Evolutionary conservation across 64 coral and sea anemone genomes (phyloP), one percentile per base, ranked within the genome.

Genomic region (Anthopleura sola): DNA sequence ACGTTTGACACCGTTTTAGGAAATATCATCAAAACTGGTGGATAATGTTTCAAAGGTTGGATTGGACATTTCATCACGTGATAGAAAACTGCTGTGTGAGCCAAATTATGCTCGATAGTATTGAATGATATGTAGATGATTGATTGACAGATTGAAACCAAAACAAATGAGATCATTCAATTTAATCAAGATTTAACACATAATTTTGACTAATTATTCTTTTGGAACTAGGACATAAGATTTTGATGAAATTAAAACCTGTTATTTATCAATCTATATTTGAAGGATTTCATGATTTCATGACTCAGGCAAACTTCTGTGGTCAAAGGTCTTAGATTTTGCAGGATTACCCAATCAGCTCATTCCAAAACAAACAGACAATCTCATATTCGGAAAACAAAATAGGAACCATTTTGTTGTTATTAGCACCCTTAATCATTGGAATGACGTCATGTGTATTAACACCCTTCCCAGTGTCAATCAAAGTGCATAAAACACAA

Each of bases 1-100:
- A 79, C 20, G 47, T 48, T 79, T 48, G 76, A 79, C 37, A 79
- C 76, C 10, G 20, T 79, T 4, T 79, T 20, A 19, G 37, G 47
- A 5, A 69, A 69, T 34, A 26, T n/a, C n/a, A 69, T n/a, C 6
- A 9, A 71, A 34, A 71, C 66, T 32, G 66, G 15, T 26, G 28
- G 66, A 71, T 71, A 71, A 16, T 71, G 66, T 71, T 71, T 33
- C 66, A 71, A 33, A 71, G 66, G 66, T 71, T 29, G 28, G 66
- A 32, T 71, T 29, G 28, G 66, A 32, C 26, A 29, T 71, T 32
- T 34, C 66, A 16, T 71, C 66, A 71, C 66, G 66, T 71, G 66
- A 15, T 29, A 32, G 13, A 14, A 71, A 71, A 71, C 26, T 71
- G 31, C 66, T 34, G 9, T 29, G 66, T 12, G 9, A 71, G 66